Evolutionary conservation across 2,888 invertebrate genomes (phyloP).

Genomic region (Sisyra nigra): DNA sequence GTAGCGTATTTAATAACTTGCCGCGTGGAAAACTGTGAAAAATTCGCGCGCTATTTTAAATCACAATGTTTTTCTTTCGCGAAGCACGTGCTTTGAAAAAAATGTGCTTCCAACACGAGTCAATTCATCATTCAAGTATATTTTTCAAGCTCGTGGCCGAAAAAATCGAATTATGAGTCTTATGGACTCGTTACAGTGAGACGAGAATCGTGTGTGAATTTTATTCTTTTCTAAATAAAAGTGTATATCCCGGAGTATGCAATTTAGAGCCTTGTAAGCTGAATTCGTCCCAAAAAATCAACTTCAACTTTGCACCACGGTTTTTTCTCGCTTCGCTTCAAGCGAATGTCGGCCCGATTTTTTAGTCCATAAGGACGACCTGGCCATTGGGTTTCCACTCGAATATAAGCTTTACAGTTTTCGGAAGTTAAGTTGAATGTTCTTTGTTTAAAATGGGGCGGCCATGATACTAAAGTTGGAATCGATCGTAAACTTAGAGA

Average conservation of each 20-base stretch:
- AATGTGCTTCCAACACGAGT: conserved; percentile 5
- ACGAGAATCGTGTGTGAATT: not conserved
- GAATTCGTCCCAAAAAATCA: conserved; percentile 3
- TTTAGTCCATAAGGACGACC: not conserved
- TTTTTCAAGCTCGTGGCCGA: not conserved
- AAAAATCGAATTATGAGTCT: not conserved
- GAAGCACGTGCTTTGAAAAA: conserved; percentile 6
- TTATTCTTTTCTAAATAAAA: conserved; percentile 1
- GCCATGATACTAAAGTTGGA: conserved; percentile 2
- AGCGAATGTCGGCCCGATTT: not conserved
- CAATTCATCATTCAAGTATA: conserved; percentile 3
- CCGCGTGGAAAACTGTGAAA: not conserved
- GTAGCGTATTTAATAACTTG: not conserved
- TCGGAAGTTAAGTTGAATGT: conserved; percentile 1
- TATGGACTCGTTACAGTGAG: not conserved
- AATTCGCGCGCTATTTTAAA: not conserved
- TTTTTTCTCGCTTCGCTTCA: not conserved
- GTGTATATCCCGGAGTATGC: conserved; percentile 4
- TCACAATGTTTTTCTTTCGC: not conserved
- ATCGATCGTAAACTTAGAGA: conserved; percentile 8
- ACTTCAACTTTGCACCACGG: not conserved
- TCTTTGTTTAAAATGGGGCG: conserved; percentile 1
- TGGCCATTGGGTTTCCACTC: not conserved
- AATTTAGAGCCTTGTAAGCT: conserved; percentile 5
- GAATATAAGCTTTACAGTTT: conserved; percentile 2